Evolutionary conservation across 1,140 invertebrate species (phyloP).

Genomic region (Formica exsecta): DNA sequence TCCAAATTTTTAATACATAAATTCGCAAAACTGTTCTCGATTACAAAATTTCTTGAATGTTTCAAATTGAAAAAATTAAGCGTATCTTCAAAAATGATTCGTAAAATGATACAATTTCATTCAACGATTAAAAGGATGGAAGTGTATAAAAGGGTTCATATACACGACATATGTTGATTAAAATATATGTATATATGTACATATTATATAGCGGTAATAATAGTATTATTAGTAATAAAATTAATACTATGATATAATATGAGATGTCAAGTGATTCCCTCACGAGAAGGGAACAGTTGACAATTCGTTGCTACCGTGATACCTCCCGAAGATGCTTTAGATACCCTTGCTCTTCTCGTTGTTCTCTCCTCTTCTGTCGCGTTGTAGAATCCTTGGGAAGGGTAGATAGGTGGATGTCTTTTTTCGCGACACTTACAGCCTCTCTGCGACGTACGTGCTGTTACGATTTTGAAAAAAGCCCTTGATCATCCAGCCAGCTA

Average conservation of each 20-base stretch:
- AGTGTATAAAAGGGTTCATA: slow-evolving; percentile 1
- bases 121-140: neutral
- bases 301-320: slow-evolving; percentile 52
- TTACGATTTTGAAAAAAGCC: slow-evolving; percentile 61
- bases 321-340: slow-evolving; percentile 12
- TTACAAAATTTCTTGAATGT: neutral
- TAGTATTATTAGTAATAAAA: slow-evolving; percentile 54
- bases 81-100: neutral
- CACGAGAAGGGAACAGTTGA: slow-evolving; percentile 1
- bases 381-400: slow-evolving; percentile 18
- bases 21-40: neutral
- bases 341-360: slow-evolving; percentile 12
- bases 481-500: slow-evolving; percentile 44
- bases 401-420: slow-evolving; percentile 1
- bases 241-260: slow-evolving; percentile 28
- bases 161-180: slow-evolving; percentile 46
- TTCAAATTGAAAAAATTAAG: neutral
- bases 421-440: slow-evolving; percentile 45
- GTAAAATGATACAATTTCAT: neutral
- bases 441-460: slow-evolving; percentile 31
- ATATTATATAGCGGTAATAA: slow-evolving; percentile 7
- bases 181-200: slow-evolving; percentile 61
- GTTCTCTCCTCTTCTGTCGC: slow-evolving; percentile 26
- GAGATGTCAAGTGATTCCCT: slow-evolving; percentile 25
- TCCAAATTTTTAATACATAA: neutral